phyloP scores from a whole-genome alignment of 2,888 invertebrate species.

The Hyposoter didymator region DNA sequence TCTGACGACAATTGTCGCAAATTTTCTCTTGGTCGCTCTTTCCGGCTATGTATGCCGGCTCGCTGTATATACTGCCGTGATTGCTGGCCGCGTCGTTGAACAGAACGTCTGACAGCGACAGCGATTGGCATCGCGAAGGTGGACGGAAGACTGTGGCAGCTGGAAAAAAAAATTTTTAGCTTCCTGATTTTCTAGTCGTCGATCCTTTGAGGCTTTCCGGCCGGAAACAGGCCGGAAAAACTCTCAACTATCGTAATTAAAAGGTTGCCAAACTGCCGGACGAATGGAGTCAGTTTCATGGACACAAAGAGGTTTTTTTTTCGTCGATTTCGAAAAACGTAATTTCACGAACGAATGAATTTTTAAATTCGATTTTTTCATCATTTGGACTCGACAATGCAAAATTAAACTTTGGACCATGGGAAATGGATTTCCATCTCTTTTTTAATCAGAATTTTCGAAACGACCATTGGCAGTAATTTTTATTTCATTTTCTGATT shows the following conservation, averaged over 20 bases:
- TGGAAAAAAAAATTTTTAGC: constrained; percentile 57
- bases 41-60: constrained; percentile 89
- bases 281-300: neutral
- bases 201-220: neutral
- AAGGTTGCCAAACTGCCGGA: neutral
- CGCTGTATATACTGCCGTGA: constrained; percentile 94
- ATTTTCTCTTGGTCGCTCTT: constrained; percentile 88
- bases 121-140: constrained; percentile 89
- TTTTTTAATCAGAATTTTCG: too few species aligned
- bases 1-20: constrained; percentile 91
- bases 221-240: neutral
- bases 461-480: too few species aligned
- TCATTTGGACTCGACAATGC: too few species aligned
- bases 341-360: too few species aligned
- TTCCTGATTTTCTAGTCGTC: neutral
- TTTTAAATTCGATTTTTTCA: too few species aligned
- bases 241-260: neutral
- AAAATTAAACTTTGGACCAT: too few species aligned
- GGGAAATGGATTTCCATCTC: too few species aligned
- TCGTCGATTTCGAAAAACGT: too few species aligned
- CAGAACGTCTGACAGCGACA: constrained; percentile 89
- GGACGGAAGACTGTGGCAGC: constrained; percentile 82
- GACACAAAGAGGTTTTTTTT: neutral
- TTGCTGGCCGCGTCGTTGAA: constrained; percentile 89
- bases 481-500: too few species aligned